Conservation (phyloP, 2,888 invertebrate species). For the Antheraea yamamai region DNA sequence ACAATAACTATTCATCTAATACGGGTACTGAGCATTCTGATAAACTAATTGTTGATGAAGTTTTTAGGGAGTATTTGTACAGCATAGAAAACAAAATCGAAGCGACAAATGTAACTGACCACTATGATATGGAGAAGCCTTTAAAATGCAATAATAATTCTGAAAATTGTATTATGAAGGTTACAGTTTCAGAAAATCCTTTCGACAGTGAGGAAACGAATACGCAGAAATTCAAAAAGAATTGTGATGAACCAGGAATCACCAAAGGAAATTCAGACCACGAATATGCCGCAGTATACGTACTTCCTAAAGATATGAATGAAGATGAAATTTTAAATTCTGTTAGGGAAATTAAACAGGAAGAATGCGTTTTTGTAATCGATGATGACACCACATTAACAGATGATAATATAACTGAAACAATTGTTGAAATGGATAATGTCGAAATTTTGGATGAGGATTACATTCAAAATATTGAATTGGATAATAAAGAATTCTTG, state of each 20-base stretch:
- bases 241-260: background rate
- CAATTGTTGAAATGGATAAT: slow-evolving; percentile 24
- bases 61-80: background rate
- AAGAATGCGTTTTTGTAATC: slow-evolving; percentile 1
- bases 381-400: background rate
- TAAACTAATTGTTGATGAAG: background rate
- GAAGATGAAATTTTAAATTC: background rate
- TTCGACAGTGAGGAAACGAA: background rate
- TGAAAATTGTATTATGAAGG: background rate
- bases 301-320: background rate
- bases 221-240: background rate
- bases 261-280: background rate
- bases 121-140: background rate
- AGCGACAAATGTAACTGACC: background rate
- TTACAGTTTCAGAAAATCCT: background rate
- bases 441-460: slow-evolving; percentile 23
- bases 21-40: background rate
- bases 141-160: background rate
- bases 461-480: background rate
- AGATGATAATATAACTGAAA: slow-evolving; percentile 19
- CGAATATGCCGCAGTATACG: background rate
- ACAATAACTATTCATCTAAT: background rate
- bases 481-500: background rate
- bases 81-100: background rate
- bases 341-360: background rate